Evolutionary conservation across 2,888 invertebrate species (phyloP).

Genomic region (Stenoptilia bipunctidactyla): DNA sequence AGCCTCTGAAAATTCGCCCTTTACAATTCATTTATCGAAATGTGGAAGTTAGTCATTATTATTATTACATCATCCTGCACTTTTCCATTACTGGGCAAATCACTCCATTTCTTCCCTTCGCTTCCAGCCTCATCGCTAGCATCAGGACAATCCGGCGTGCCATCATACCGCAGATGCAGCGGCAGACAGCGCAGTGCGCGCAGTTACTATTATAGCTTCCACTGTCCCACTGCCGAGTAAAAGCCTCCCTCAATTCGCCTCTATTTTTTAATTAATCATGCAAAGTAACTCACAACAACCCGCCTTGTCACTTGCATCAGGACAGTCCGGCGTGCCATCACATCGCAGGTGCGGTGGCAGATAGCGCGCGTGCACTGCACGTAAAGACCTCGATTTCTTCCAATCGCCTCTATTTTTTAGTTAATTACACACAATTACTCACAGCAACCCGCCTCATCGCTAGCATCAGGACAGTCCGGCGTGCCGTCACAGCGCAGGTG

Average conservation of each 20-base stretch:
- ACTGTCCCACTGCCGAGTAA: no score
- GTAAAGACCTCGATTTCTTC: no score
- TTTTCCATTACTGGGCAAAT: no score
- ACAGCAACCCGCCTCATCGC: slow-evolving; percentile 90
- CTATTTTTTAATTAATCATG: no score
- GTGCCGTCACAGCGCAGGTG: slow-evolving; percentile 85
- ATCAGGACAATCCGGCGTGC: slow-evolving; percentile 86
- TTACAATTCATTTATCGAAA: no score
- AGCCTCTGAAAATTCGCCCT: no score
- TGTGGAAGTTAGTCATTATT: no score
- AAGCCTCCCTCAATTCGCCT: no score
- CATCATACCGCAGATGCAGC: slow-evolving; percentile 80
- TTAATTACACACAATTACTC: slow-evolving; percentile 44
- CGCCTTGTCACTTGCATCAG: slow-evolving; percentile 88
- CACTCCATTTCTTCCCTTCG: slow-evolving; percentile 70
- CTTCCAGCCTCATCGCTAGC: slow-evolving; percentile 90
- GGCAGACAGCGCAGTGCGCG: slow-evolving; percentile 84
- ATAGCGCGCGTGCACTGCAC: slow-evolving; percentile 83
- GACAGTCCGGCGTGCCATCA: slow-evolving; percentile 86
- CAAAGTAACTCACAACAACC: slow-evolving; percentile 80
- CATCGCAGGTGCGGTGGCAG: slow-evolving; percentile 79
- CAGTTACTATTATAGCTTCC: no score
- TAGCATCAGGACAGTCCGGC: slow-evolving; percentile 87
- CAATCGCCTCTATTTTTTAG: no score
- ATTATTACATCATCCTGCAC: no score